Evolutionary conservation across 2,113 vertebrate genomes (phyloP), one percentile per base, ranked within the genome.

Genomic region (Puffinus mauretanicus): DNA sequence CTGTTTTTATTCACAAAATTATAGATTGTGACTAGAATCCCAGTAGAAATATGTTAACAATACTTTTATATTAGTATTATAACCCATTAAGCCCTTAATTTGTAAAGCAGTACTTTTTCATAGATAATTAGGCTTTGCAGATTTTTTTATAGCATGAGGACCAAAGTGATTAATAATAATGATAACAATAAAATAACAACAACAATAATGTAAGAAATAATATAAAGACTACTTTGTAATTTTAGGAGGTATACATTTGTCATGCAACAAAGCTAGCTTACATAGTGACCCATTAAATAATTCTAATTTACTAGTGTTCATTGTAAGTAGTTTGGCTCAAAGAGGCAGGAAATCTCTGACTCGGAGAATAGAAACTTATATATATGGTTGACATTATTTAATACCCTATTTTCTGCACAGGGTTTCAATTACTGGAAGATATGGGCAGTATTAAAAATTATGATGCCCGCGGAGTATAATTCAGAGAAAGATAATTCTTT

Each of bases 341-440:
- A 91, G n/a, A 86, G 27, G 20, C 29, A 87, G 42, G 29, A 92
- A 95, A 69, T 79, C 54, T 86, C 64, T 0, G 2, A 51, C 46
- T 89, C 32, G 36, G 62, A 86, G 69, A 73, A 69, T 1, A 81
- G 34, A 88, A 96, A 88, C 7, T 16, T 83, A 47, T 75, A 58
- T 85, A 49, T 76, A 72, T 52, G 6, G 42, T n/a, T 96, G 91
- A 78, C 60, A 90, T 79, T 75, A 88, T 91, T 94, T 96, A 82
- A 80, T 78, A 70, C 55, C 24, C 52, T 86, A 88, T 82, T 95
- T 94, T 96, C 81, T 85, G 16, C 16, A 51, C 62, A 62, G 24
- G 10, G 8, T 71, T 95, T 96, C 66, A 86, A 91, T 96, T 97
- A 91, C 94, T 34, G 60, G 83, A 94, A 95, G 70, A 77, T 82